Conservation (phyloP, 2,888 invertebrate species). For the Ectemnius continuus region DNA sequence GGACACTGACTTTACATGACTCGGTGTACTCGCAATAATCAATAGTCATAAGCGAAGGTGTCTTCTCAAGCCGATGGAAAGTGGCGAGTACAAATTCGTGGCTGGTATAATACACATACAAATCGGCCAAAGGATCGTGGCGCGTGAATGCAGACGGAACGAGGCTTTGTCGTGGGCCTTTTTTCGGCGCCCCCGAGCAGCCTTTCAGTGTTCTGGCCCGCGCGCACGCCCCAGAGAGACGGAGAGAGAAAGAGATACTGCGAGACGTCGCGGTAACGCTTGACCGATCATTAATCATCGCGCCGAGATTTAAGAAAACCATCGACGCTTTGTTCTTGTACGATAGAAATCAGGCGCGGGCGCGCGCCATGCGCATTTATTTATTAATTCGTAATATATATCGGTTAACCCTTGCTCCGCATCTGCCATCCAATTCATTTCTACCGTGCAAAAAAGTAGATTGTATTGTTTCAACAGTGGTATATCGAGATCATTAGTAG, state of each 20-base stretch:
- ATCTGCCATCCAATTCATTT: too few species aligned
- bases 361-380: neutral
- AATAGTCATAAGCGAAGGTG: constrained; percentile 33
- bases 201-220: constrained; percentile 4
- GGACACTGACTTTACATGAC: constrained; percentile 16
- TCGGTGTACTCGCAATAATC: constrained; percentile 26
- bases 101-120: constrained; percentile 32
- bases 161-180: constrained; percentile 46
- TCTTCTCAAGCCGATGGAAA: constrained; percentile 24
- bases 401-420: too few species aligned
- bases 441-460: too few species aligned
- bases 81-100: constrained; percentile 39
- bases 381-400: constrained; percentile 5
- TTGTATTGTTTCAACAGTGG: too few species aligned
- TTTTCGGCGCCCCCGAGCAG: constrained; percentile 14
- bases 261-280: constrained; percentile 41
- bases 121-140: constrained; percentile 40
- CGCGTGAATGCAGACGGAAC: constrained; percentile 13
- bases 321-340: constrained; percentile 28
- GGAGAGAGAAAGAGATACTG: constrained; percentile 10
- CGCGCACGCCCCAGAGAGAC: too few species aligned
- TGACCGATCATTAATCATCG: constrained; percentile 45
- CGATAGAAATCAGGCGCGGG: constrained; percentile 34
- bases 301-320: constrained; percentile 47
- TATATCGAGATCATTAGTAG: too few species aligned